Evolutionary conservation across 2,113 vertebrate genomes (phyloP).

Genomic region (Tamias sibiricus): DNA sequence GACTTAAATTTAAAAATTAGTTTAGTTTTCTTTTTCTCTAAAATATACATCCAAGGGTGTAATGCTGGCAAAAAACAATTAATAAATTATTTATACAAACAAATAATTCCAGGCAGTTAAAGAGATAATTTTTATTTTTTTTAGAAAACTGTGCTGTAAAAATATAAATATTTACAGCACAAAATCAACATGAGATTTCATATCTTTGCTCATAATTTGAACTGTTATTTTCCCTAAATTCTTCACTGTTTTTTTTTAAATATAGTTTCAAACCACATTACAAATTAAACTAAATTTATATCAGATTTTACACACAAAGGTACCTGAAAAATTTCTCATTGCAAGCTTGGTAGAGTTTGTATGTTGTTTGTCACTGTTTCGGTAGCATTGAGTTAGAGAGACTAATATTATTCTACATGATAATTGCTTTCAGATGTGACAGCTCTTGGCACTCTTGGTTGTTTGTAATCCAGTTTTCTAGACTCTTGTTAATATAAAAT

Average conservation of each 20-base stretch:
- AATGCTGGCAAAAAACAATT: background rate
- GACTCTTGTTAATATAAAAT: slow-evolving; percentile 41
- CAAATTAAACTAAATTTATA: background rate
- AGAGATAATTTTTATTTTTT: background rate
- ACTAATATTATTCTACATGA: background rate
- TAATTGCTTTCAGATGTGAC: slow-evolving; percentile 12
- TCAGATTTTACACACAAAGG: background rate
- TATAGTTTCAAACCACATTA: background rate
- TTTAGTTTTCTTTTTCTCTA: background rate
- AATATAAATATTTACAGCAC: background rate
- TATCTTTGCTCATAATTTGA: background rate
- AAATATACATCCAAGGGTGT: background rate
- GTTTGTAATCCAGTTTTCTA: slow-evolving; percentile 52
- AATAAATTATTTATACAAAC: background rate
- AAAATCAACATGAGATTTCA: background rate
- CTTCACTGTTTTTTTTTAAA: background rate
- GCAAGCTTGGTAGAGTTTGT: background rate
- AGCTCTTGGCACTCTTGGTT: background rate
- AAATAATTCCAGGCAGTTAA: background rate
- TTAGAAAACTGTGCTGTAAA: background rate
- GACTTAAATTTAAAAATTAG: background rate
- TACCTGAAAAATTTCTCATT: background rate
- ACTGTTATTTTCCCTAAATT: background rate
- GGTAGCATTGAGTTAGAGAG: background rate
- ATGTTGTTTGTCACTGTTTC: background rate